Evolutionary conservation across 2,888 invertebrate species (phyloP), one percentile per base, ranked within the genome.

Genomic region (Drosophila fulvimacula): DNA sequence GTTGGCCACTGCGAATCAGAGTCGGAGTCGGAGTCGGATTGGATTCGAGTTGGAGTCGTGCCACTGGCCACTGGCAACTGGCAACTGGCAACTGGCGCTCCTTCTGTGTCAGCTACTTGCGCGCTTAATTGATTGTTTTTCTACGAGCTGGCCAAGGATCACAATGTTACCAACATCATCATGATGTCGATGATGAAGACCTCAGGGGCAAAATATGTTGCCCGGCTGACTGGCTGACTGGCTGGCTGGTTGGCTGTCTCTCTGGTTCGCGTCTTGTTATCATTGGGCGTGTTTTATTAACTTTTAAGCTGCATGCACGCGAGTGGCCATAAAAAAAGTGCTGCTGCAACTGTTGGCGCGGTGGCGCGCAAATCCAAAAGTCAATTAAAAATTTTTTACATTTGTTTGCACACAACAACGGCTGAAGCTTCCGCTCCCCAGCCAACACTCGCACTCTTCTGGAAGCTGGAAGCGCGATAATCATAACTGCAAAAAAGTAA

Each of bases 261-360:
- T n/a, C 44, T 38, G 41, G 67, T 71, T 76, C 71, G 79, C 75
- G 76, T 84, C 91, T 91, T 91, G 91, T 90, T 91, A 90, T 91
- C 89, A 89, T 90, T 91, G 91, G 91, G 91, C 91, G 91, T 91
- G 90, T 90, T 91, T 91, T 91, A 91, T 91, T 91, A 91, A 91
- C 91, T 91, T 91, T 91, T 91, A 91, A 91, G 86, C 86, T 82
- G 81, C 71, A 76, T 89, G 76, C 89, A 88, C 89, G 88, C 84
- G 86, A 89, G 86, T 73, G 76, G 86, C 86, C 86, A 89, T 89
- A 86, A 89, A 82, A 88, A 89, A 80, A 30, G 30, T 30, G 30
- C 30, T 48, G 48, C 48, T 86, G 90, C 86, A 86, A 89, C 88
- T 82, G 81, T 70, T 73, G 81, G 72, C 73, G 70, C 74, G 75